Base-by-base conservation (phyloP, 92 coral and sea anemone genomes). In the Scolanthus callimorphus region DNA sequence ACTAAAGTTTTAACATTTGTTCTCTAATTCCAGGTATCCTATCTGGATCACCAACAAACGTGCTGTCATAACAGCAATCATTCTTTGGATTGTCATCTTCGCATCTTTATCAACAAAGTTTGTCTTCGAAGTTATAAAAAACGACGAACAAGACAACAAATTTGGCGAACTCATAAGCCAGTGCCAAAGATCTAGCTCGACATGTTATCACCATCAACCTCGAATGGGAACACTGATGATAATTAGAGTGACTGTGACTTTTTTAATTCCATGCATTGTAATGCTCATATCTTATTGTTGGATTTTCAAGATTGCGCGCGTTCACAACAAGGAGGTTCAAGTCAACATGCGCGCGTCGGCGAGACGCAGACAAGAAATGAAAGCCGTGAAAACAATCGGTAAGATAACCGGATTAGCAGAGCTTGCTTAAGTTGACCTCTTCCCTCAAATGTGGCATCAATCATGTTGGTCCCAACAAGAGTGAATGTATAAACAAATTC, bases 311-410 rank as follows among this genome's bases (percentile, higher is more conserved):
- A 55, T 66, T 9, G 38, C 51, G 0, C 17, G 25, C 17, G 22
- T 19, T 6, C 73, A 66, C 37, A 43, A 27, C 52, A 26, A 66
- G 28, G 17, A 66, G 29, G 20, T 43, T 45, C 24, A 30, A 11
- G 53, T 62, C 2, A 23, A 34, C 25, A 52, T 62, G 23, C 38
- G 43, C 22, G 21, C 13, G 2, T 41, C 51, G 19, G 49, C 49
- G 11, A 52, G 39, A 20, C 51, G 62, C 15, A 52, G 23, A 53
- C 43, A 41, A 1, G 73, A 56, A 17, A 21, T 38, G 0, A 66
- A 66, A 41, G 73, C 73, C 4, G 73, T 43, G 2, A 23, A 39
- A 22, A 66, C 73, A 1, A 66, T 55, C n/a, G n/a, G n/a, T n/a
- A n/a, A n/a, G n/a, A n/a, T n/a, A n/a, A n/a, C n/a, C n/a, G n/a